Base-by-base conservation (phyloP, 2,888 invertebrate genomes). In the Parnassius glacialis region DNA sequence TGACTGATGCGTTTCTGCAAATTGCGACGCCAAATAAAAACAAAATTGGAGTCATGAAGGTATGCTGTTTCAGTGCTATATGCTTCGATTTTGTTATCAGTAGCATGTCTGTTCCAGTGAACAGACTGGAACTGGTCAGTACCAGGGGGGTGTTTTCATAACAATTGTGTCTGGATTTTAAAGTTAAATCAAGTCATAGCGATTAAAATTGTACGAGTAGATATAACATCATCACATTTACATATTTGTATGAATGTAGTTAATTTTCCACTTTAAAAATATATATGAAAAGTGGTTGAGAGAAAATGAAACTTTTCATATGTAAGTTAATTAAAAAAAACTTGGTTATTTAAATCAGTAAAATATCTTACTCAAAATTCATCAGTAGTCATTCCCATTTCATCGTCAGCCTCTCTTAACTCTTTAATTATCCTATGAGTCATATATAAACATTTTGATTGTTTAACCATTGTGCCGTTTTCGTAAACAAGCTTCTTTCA, bases 101-200 rank as follows among this genome's bases (percentile, higher is more conserved):
- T 50, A 48, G 53, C 45, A 41, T 42, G 48, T 41, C 42, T 48
- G 59, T n/a, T n/a, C n/a, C n/a, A n/a, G n/a, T n/a, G n/a, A n/a
- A n/a, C n/a, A n/a, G n/a, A n/a, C n/a, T n/a, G n/a, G n/a, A n/a
- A n/a, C n/a, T n/a, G n/a, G n/a, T n/a, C n/a, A n/a, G n/a, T n/a
- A 50, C 43, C 43, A 54, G 48, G 48, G 43, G 59, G 53, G 48
- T 16, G 54, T 60, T 54, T 60, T 42, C 59, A 60, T 54, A 54
- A 60, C 59, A 60, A 60, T 60, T 13, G 59, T 54, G 59, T 60
- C 59, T 54, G 59, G 59, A 54, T 60, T 50, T 34, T n/a, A 52
- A 7, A 34, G 16, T 51, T 52, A 58, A 58, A 47, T 48, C 48
- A 57, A 57, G 25, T 45, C 56, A 44, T 34, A 44, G 47, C 13